A percentile compares a stretch with the other conserved stretches of the same genome.
These are phyloP conservation scores for Cololabis saira DNA, from an alignment of 2,113 vertebrate genomes.

Conservation along the genomic window DNA sequence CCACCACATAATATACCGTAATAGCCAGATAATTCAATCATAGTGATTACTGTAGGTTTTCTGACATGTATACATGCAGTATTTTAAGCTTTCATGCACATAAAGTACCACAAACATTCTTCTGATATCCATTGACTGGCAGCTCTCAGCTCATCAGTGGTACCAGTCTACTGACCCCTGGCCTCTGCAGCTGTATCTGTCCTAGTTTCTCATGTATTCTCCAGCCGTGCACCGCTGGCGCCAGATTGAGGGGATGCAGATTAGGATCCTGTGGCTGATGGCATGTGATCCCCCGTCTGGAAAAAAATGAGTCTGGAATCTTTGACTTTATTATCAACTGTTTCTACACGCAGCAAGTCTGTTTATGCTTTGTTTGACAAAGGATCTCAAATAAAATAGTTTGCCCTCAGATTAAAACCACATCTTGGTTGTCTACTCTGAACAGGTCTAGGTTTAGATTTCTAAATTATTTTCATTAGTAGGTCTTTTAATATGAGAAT, in stretches of 20 bases:
- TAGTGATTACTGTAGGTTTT: conserved; percentile 5
- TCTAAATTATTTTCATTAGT: not conserved
- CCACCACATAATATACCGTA: not conserved
- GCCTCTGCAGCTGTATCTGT: conserved; percentile 62
- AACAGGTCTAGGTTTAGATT: not conserved
- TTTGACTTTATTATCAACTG: conserved; percentile 23
- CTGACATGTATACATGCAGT: not conserved
- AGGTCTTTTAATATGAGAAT: not conserved
- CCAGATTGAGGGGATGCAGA: conserved; percentile 74
- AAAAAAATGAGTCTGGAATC: conserved; percentile 31
- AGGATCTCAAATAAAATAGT: not conserved
- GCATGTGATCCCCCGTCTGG: conserved; percentile 65
- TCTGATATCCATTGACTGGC: conserved; percentile 13
- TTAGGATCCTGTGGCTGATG: conserved; percentile 68
- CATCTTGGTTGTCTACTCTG: conserved; percentile 3
- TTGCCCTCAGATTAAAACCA: no score
- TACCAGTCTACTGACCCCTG: conserved; percentile 44
- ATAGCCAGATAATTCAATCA: conserved; percentile 35
- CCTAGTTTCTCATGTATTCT: conserved; percentile 61
- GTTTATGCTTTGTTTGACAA: not conserved
- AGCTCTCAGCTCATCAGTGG: conserved; percentile 32
- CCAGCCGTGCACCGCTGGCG: conserved; percentile 43
- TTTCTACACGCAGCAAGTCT: not conserved
- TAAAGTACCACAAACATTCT: conserved; percentile 2
- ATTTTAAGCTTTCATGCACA: conserved; percentile 5